These are phyloP conservation scores for Aix galericulata DNA, from an alignment of 2,113 vertebrate species.

Conservation along the genomic window DNA sequence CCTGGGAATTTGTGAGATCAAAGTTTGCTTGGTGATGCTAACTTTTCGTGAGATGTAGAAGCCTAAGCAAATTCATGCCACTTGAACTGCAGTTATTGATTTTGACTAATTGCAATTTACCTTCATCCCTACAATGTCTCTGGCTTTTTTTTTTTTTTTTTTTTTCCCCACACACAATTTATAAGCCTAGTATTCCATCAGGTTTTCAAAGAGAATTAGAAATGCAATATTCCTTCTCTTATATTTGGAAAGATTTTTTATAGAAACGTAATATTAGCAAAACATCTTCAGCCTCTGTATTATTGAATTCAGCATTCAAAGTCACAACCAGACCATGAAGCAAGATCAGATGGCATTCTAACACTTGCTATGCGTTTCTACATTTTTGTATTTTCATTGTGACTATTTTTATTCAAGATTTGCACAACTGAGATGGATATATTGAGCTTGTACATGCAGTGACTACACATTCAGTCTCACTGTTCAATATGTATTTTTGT, in stretches of 20 bases:
- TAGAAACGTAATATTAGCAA: background rate
- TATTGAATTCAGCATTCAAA: background rate
- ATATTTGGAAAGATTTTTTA: background rate
- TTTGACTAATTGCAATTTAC: background rate
- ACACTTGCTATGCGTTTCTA: background rate
- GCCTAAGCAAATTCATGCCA: background rate
- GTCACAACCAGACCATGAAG: background rate
- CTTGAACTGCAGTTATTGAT: background rate
- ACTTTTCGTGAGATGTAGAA: background rate
- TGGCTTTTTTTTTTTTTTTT: background rate
- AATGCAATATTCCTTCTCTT: background rate
- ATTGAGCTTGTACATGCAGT: background rate
- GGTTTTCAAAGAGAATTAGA: background rate
- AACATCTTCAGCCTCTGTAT: background rate
- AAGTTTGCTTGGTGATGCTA: background rate
- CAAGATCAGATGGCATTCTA: background rate
- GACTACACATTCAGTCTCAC: background rate
- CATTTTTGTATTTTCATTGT: background rate
- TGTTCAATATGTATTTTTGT: background rate
- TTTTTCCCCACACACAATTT: background rate
- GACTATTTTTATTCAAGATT: background rate
- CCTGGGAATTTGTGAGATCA: fast-evolving
- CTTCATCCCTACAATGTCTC: background rate
- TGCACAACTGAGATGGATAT: background rate
- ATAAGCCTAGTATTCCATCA: background rate